These are phyloP conservation scores for Aplysina aerophoba DNA, from an alignment of 37 sponge, comb jelly and placozoan species.

Conservation along the genomic window DNA sequence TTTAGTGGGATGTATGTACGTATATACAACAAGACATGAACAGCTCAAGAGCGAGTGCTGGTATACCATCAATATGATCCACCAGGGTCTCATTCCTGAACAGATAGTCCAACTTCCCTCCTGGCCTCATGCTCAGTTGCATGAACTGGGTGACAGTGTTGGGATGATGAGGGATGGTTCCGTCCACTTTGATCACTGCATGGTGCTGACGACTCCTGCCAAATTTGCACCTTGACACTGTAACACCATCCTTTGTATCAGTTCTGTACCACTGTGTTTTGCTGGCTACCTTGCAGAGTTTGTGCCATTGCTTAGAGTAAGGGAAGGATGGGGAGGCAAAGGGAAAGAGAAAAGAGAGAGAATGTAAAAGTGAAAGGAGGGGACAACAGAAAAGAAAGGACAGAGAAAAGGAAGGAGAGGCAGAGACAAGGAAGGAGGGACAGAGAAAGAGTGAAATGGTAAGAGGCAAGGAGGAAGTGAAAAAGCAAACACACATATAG, in stretches of 20 bases:
- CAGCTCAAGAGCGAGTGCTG: too few species aligned
- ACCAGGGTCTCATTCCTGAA: slow-evolving; percentile 78
- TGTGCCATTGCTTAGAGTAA: slow-evolving; percentile 60
- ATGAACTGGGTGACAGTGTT: slow-evolving; percentile 70
- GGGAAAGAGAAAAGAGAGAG: too few species aligned
- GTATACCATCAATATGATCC: slow-evolving; percentile 61
- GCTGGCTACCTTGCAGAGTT: slow-evolving; percentile 45
- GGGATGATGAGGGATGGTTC: slow-evolving; percentile 53
- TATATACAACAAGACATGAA: not conserved
- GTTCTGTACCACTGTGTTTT: slow-evolving; percentile 61
- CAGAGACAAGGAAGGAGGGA: too few species aligned
- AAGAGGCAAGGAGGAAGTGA: too few species aligned
- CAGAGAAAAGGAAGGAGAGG: too few species aligned
- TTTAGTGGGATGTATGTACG: not conserved
- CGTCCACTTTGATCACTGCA: slow-evolving; percentile 79
- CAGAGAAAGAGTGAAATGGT: too few species aligned
- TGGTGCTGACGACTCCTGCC: slow-evolving; percentile 52
- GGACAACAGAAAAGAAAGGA: too few species aligned
- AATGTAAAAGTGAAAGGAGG: too few species aligned
- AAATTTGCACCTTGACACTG: slow-evolving; percentile 74
- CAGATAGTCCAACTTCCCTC: slow-evolving; percentile 90
- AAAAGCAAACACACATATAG: too few species aligned
- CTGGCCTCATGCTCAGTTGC: slow-evolving; percentile 66
- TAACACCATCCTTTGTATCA: slow-evolving; percentile 77
- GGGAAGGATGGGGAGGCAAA: not conserved